phyloP scores from a whole-genome alignment of 2,113 vertebrate genomes.

The Nansenia antarctica region DNA sequence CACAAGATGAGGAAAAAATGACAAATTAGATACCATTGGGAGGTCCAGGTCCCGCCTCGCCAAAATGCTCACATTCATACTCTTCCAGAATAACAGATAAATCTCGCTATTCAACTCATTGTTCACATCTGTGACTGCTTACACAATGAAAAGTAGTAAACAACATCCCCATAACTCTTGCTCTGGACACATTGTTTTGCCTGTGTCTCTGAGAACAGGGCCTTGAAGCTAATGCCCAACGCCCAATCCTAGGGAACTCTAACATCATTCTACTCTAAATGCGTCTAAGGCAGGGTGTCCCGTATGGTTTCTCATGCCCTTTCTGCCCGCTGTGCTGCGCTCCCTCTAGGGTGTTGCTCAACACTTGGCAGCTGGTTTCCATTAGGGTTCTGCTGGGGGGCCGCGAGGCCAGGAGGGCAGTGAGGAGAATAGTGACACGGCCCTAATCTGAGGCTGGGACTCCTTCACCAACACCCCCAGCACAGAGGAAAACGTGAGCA shows the following conservation, averaged over 20 bases:
- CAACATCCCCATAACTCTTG: background rate
- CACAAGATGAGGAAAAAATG: background rate
- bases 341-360: constrained; percentile 40
- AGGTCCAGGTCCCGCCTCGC: background rate
- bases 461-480: background rate
- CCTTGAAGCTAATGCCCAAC: background rate
- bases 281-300: background rate
- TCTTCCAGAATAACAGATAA: background rate
- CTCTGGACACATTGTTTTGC: background rate
- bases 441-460: constrained; percentile 21
- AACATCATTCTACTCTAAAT: background rate
- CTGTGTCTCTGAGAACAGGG: background rate
- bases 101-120: background rate
- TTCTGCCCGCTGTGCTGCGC: constrained; percentile 4
- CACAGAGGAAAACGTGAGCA: background rate
- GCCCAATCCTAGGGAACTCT: background rate
- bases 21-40: background rate
- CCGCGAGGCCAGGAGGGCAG: constrained; percentile 1
- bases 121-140: background rate
- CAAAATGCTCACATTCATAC: background rate
- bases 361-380: constrained; percentile 59
- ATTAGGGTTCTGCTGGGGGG: constrained; percentile 50
- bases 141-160: background rate
- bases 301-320: constrained; percentile 22
- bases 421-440: constrained; percentile 40